Evolutionary conservation across 2,797 vertebrate species (phyloP), one percentile per base, ranked within the genome.

Genomic region (Hylomyscus alleni): DNA sequence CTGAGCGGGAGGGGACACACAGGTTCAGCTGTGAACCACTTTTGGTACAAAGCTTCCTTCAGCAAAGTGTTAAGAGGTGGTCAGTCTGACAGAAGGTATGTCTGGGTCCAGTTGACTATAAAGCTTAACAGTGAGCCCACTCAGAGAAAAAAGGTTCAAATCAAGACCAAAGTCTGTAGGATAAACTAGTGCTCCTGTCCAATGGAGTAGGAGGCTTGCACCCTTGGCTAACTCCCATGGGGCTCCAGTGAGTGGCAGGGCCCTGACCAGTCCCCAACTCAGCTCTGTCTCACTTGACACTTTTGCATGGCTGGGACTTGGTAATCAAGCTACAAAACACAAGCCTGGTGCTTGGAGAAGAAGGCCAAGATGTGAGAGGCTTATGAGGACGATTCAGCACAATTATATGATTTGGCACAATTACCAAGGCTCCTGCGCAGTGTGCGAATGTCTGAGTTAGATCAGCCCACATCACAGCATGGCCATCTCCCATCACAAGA

Each of bases 381-480:
- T 76, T 13, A 14, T 1, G 34, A 76, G 3, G 1, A 58, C 29
- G 0, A 58, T 47, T 26, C 24, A 0, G 90, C 10, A 1, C n/a
- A 15, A 50, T 8, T 47, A 65, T 31, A 44, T 44, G 0, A 58
- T 47, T 26, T 20, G 0, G 90, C 10, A 1, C n/a, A 15, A 50
- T 8, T 47, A 65, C n/a, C 1, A 34, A 1, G 1, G 17, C 24
- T 6, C 0, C 2, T 34, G 56, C 4, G 31, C 34, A 7, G 6
- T 0, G 1, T 13, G 6, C 14, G 1, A 22, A 6, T 26, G 12
- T 26, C 26, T 1, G 19, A 67, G 52, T 54, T 9, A 40, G 37
- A 11, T 4, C 2, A 62, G 72, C 75, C 17, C 20, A 1, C 26
- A 12, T 26, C 3, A 0, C 12, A 40, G 69, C 0, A 0, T 2